These are phyloP conservation scores for Lanius collurio DNA, from an alignment of 2,113 vertebrate species.

Conservation along the genomic window DNA sequence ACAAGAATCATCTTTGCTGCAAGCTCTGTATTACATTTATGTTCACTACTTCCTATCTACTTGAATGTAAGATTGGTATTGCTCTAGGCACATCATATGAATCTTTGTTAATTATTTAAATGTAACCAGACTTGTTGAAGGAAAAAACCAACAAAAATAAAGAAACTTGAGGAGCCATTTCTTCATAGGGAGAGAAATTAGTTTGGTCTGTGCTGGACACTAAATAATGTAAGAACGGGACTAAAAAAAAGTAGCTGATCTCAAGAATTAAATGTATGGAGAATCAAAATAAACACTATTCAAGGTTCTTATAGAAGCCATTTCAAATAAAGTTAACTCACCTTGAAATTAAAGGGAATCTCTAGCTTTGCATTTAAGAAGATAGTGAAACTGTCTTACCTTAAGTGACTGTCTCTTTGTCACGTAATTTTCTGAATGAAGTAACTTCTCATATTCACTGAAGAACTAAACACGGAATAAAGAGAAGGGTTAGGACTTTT, in stretches of 20 bases:
- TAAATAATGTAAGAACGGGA: background rate
- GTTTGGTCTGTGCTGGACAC: no score
- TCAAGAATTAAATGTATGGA: background rate
- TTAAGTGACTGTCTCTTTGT: slow-evolving; percentile 88
- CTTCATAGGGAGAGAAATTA: no score
- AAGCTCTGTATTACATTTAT: background rate
- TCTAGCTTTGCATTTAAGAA: background rate
- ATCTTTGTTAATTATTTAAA: background rate
- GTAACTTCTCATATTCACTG: slow-evolving; percentile 87
- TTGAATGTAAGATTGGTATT: background rate
- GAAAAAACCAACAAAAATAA: background rate
- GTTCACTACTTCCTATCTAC: background rate
- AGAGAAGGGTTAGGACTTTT: background rate
- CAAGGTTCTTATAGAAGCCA: background rate
- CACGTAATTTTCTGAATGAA: slow-evolving; percentile 89
- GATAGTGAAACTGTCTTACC: slow-evolving; percentile 57
- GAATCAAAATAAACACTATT: background rate
- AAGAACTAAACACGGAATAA: slow-evolving; percentile 78
- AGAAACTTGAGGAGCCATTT: background rate
- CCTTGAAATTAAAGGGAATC: background rate
- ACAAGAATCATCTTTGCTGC: background rate
- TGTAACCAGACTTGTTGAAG: background rate
- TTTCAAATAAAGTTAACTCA: background rate
- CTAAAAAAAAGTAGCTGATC: background rate
- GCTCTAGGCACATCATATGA: background rate